Evolutionary conservation across 2,797 vertebrate species (phyloP).

Genomic region (Premnoplex brunnescens): DNA sequence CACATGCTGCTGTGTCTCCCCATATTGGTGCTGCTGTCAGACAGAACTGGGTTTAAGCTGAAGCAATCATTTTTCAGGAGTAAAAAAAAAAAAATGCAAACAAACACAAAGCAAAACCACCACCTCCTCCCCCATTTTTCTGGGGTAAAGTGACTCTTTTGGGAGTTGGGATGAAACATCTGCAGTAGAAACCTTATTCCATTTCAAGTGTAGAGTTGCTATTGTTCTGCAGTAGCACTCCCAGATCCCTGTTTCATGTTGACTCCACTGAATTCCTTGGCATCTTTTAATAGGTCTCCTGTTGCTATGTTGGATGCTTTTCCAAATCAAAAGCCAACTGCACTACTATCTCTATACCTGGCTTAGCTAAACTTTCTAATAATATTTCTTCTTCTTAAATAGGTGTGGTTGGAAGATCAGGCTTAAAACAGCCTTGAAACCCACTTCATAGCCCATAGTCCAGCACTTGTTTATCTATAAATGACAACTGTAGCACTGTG

Average conservation of each 20-base stretch:
- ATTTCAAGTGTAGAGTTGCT: not conserved
- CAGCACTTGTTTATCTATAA: not conserved
- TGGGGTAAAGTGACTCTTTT: not conserved
- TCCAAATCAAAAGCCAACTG: not conserved
- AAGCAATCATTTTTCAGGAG: not conserved
- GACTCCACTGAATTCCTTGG: not conserved
- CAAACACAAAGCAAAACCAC: not conserved
- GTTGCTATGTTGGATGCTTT: not conserved
- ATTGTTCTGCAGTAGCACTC: not conserved
- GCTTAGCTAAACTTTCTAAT: not conserved
- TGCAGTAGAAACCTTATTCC: not conserved
- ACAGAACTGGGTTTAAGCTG: not conserved
- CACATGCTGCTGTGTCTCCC: accelerated
- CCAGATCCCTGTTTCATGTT: not conserved
- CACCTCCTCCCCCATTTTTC: not conserved
- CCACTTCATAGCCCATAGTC: not conserved
- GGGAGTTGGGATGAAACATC: not conserved
- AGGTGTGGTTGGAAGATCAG: not conserved
- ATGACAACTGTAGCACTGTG: not conserved
- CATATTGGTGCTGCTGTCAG: not conserved
- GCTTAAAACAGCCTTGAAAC: constrained; percentile 33
- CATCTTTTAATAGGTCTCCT: not conserved
- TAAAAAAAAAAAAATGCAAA: not conserved
- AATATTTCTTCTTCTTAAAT: not conserved
- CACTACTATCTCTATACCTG: not conserved